phyloP scores from a whole-genome alignment of 2,888 invertebrate genomes.

The Amphipoea oculea region DNA sequence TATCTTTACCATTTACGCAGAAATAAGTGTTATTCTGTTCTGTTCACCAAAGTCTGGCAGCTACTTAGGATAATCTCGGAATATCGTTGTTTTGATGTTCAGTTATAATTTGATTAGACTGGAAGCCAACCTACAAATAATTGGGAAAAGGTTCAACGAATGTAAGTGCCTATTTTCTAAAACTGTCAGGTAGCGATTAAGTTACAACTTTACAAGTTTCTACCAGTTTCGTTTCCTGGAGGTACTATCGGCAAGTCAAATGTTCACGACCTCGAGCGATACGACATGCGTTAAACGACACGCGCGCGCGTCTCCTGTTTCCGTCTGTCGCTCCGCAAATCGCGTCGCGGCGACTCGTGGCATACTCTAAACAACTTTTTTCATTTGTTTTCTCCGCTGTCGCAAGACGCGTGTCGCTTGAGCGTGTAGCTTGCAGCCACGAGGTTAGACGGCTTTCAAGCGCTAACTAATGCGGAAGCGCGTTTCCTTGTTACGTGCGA shows the following conservation, averaged over 20 bases:
- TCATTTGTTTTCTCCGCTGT: background rate
- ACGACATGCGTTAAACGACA: too few relatives aligned
- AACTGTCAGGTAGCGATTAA: too few relatives aligned
- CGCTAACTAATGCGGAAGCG: slow-evolving; percentile 26
- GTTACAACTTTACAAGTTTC: too few relatives aligned
- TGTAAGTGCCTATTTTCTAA: too few relatives aligned
- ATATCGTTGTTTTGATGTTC: too few relatives aligned
- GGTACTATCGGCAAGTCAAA: background rate
- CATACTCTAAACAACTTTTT: background rate
- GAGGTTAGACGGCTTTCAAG: slow-evolving; percentile 10
- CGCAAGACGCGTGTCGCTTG: background rate
- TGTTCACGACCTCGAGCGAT: too few relatives aligned
- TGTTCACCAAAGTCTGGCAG: too few relatives aligned
- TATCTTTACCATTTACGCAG: background rate
- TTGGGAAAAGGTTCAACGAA: too few relatives aligned
- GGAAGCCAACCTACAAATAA: too few relatives aligned
- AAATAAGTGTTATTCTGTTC: background rate
- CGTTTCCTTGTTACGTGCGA: slow-evolving; percentile 25
- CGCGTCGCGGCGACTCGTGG: background rate
- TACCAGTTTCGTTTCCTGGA: too few relatives aligned
- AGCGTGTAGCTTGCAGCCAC: background rate
- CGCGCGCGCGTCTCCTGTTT: background rate
- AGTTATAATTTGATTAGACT: too few relatives aligned
- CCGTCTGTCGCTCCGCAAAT: background rate
- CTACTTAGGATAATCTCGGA: too few relatives aligned